These are phyloP conservation scores for Calycopis cecrops DNA, from an alignment of 1,140 invertebrate species.

Conservation along the genomic window DNA sequence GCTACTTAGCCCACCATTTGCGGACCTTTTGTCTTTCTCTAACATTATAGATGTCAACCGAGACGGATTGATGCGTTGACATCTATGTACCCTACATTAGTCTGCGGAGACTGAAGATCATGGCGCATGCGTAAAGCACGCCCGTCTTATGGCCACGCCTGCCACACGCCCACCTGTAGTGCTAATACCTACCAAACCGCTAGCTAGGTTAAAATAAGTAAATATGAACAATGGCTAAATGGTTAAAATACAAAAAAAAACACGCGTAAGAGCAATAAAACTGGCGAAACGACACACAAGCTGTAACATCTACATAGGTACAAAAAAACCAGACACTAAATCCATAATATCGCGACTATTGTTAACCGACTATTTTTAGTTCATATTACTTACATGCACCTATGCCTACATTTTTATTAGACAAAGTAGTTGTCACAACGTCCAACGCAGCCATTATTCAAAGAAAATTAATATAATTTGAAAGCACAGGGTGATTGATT, in stretches of 20 bases:
- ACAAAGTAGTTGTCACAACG: constrained; percentile 2
- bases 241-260: constrained; percentile 36
- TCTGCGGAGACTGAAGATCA: constrained; percentile 32
- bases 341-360: constrained; percentile 32
- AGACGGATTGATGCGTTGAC: constrained; percentile 46
- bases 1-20: constrained; percentile 41
- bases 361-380: constrained; percentile 38
- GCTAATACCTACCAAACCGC: constrained; percentile 43
- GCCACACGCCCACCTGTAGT: constrained; percentile 64
- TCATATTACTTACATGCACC: constrained; percentile 45
- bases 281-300: constrained; percentile 69
- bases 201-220: constrained; percentile 22
- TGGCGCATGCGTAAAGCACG: constrained; percentile 56
- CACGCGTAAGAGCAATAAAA: constrained; percentile 65
- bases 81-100: constrained; percentile 40
- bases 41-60: constrained; percentile 45
- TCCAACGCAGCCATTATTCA: constrained; percentile 19
- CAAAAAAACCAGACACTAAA: constrained; percentile 52
- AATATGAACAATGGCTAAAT: constrained; percentile 20
- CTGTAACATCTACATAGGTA: constrained; percentile 60
- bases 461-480: constrained; percentile 33
- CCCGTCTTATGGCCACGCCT: constrained; percentile 53
- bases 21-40: constrained; percentile 51
- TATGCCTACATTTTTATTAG: constrained; percentile 17
- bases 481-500: constrained; percentile 49